These are phyloP conservation scores for Eonycteris spelaea DNA, from an alignment of 2,113 vertebrate species.

Conservation along the genomic window DNA sequence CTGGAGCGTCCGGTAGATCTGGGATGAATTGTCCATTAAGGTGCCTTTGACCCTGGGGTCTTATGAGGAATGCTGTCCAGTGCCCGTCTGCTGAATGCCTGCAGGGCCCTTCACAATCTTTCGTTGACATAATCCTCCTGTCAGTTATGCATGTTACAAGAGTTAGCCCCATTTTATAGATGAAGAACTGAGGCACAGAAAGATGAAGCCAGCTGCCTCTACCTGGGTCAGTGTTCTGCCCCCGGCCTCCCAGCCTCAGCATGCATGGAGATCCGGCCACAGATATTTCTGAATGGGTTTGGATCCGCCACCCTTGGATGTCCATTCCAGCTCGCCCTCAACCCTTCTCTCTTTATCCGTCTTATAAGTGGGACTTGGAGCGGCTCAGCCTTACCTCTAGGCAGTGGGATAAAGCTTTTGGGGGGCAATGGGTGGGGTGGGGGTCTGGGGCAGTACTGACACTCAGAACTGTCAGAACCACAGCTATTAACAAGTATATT, in stretches of 20 bases:
- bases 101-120: neutral
- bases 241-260: neutral
- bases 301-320: too few species aligned
- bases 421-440: neutral
- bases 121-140: neutral
- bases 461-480: neutral
- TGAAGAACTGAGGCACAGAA: neutral
- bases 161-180: neutral
- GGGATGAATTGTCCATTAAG: neutral
- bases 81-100: rapidly evolving
- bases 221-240: neutral
- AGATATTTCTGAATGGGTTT: neutral
- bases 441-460: neutral
- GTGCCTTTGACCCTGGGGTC: neutral
- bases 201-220: neutral
- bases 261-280: neutral
- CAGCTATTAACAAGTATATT: neutral
- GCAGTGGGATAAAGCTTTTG: neutral
- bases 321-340: neutral
- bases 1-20: rapidly evolving
- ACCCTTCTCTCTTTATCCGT: neutral
- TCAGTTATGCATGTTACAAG: neutral
- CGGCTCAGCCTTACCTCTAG: neutral
- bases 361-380: neutral
- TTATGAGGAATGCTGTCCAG: neutral